Conservation (phyloP, 2,797 vertebrate genomes). For the Luscinia megarhynchos region DNA sequence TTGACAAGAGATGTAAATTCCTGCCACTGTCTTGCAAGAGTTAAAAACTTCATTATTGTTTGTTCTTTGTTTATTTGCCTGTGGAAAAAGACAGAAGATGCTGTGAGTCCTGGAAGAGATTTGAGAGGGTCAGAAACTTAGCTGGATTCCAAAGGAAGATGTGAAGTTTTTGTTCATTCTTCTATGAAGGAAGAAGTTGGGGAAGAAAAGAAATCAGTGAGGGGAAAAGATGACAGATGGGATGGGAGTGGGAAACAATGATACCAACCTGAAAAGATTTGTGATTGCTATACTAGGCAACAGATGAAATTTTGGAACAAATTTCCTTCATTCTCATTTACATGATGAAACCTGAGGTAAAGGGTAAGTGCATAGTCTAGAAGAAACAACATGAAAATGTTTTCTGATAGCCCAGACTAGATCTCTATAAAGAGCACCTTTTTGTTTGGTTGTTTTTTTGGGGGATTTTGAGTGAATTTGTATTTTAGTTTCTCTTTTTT, state of each 20-base stretch:
- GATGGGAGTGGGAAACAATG: fast-evolving
- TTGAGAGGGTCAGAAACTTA: not conserved
- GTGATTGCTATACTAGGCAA: not conserved
- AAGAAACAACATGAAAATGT: not conserved
- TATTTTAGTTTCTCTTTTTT: not conserved
- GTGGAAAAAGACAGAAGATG: fast-evolving
- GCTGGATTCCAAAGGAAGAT: not conserved
- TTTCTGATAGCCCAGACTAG: not conserved
- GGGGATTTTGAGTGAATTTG: no score
- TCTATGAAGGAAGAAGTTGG: not conserved
- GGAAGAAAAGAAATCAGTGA: not conserved
- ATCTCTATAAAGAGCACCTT: not conserved
- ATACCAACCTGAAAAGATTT: not conserved
- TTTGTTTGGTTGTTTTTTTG: not conserved
- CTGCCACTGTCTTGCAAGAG: slow-evolving; percentile 30
- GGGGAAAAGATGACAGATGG: not conserved
- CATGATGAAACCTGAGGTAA: not conserved
- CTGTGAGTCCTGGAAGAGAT: not conserved
- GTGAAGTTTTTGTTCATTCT: not conserved
- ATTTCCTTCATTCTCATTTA: not conserved
- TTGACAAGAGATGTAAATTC: slow-evolving; percentile 23
- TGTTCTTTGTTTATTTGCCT: not conserved
- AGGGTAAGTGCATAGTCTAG: not conserved
- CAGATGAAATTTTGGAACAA: not conserved
- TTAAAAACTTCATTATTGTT: slow-evolving; percentile 39